These are phyloP conservation scores for Siphamia tubifer DNA, from an alignment of 2,113 vertebrate genomes.

Conservation along the genomic window DNA sequence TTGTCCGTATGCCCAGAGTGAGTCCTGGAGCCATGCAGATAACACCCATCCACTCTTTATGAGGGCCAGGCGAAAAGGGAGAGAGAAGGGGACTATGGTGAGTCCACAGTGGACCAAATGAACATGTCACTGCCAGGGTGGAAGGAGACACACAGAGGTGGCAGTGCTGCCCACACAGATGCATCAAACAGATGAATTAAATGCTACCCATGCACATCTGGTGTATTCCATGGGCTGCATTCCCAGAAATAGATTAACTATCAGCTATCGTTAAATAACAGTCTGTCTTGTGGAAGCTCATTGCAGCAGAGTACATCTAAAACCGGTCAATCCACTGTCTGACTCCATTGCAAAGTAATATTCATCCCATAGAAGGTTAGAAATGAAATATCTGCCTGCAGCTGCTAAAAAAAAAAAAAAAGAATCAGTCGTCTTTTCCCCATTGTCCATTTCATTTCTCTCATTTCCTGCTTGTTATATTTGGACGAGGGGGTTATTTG, in stretches of 20 bases:
- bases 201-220: conserved; percentile 51
- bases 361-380: not conserved
- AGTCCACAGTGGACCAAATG: conserved; percentile 54
- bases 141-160: conserved; percentile 57
- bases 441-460: conserved; percentile 8
- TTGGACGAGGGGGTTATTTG: conserved; percentile 28
- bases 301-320: conserved; percentile 7
- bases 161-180: conserved; percentile 37
- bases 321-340: not conserved
- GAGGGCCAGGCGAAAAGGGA: conserved; percentile 48
- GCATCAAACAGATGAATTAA: conserved; percentile 64
- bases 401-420: conserved; percentile 13
- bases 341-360: conserved; percentile 3
- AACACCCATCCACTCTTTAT: conserved; percentile 53
- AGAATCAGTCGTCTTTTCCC: conserved; percentile 10
- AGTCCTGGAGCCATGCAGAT: conserved; percentile 65
- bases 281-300: conserved; percentile 47
- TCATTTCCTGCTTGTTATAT: conserved; percentile 17
- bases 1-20: conserved; percentile 58
- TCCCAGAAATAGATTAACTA: conserved; percentile 68
- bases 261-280: conserved; percentile 58
- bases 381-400: conserved; percentile 30
- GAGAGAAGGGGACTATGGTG: conserved; percentile 10
- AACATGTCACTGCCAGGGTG: conserved; percentile 47
- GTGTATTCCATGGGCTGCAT: conserved; percentile 47